Conservation (phyloP, 2,797 vertebrate genomes). For the Alcedo atthis region DNA sequence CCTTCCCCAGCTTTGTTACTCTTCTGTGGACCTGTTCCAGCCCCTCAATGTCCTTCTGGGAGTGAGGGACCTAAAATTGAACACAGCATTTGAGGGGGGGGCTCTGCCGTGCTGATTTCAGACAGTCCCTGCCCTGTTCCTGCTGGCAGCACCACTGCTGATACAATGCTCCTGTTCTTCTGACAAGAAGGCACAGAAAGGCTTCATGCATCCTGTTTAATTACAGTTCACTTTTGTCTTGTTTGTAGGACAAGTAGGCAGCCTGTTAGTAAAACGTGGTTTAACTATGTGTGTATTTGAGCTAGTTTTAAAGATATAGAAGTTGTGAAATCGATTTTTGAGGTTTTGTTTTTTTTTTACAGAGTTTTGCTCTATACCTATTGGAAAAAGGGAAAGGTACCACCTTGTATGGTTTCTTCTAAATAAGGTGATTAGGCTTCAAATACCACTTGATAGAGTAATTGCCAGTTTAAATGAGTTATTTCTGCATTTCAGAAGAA, state of each 20-base stretch:
- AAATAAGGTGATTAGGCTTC: background rate
- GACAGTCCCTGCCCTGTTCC: too few species aligned
- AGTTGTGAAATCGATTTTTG: background rate
- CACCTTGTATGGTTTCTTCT: background rate
- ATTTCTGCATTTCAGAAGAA: background rate
- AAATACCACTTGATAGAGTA: background rate
- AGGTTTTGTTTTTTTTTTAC: background rate
- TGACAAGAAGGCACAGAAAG: background rate
- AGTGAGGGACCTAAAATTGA: background rate
- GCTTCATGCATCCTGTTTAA: background rate
- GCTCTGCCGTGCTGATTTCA: background rate
- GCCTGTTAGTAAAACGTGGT: background rate
- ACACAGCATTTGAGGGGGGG: background rate
- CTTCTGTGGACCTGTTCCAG: background rate
- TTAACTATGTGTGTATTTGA: background rate
- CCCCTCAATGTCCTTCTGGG: background rate
- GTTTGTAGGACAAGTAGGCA: background rate
- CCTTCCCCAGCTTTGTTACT: background rate
- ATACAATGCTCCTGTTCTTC: background rate
- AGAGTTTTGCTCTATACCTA: rapidly evolving
- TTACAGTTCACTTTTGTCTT: background rate
- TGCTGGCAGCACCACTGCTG: background rate
- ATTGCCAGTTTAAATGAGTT: background rate
- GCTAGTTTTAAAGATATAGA: background rate
- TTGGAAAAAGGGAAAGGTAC: background rate